These are phyloP conservation scores for Stegodyphus dumicola DNA, from an alignment of 1,140 invertebrate species.

Conservation along the genomic window DNA sequence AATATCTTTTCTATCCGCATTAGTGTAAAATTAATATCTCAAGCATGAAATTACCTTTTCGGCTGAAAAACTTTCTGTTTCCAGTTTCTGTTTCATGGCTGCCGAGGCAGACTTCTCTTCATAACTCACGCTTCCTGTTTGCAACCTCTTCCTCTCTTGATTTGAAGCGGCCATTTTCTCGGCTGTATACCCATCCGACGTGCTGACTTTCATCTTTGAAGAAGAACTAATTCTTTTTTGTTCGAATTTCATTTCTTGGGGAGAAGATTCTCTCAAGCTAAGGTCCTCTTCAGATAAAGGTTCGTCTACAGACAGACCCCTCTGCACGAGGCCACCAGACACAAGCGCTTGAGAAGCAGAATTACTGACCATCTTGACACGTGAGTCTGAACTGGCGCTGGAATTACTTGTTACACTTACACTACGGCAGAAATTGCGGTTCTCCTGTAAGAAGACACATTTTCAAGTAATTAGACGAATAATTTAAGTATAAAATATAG, in stretches of 20 bases:
- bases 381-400: slow-evolving; percentile 46
- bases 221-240: slow-evolving; percentile 82
- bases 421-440: slow-evolving; percentile 60
- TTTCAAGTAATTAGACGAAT: neutral
- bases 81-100: slow-evolving; percentile 75
- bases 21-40: too few relatives aligned
- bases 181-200: slow-evolving; percentile 80
- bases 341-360: neutral
- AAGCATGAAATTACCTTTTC: slow-evolving; percentile 72
- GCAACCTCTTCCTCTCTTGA: slow-evolving; percentile 71
- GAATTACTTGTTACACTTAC: slow-evolving; percentile 59
- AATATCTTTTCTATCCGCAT: too few relatives aligned
- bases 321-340: neutral
- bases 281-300: slow-evolving; percentile 21
- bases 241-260: slow-evolving; percentile 80
- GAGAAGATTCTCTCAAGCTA: neutral
- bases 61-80: slow-evolving; percentile 80
- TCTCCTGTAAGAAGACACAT: slow-evolving; percentile 29
- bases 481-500: neutral
- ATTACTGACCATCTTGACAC: slow-evolving; percentile 47
- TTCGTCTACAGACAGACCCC: slow-evolving; percentile 39
- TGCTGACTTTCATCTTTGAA: slow-evolving; percentile 76
- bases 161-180: slow-evolving; percentile 73
- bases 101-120: slow-evolving; percentile 76
- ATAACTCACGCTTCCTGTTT: slow-evolving; percentile 83